phyloP scores from a whole-genome alignment of 2,797 vertebrate species.

The Sebastes oblongus region DNA sequence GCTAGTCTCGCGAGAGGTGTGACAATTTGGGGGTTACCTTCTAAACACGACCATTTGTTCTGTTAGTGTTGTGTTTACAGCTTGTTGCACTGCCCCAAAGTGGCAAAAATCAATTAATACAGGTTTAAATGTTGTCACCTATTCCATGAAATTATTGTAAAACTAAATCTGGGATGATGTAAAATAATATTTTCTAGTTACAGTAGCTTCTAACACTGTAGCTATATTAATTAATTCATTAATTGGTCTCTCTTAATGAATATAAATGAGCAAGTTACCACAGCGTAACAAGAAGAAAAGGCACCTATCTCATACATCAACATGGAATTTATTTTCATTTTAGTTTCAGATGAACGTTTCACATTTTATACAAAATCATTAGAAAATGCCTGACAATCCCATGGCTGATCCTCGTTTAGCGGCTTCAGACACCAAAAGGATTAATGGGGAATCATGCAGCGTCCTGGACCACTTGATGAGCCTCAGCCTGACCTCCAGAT shows the following conservation, averaged over 20 bases:
- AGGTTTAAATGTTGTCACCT: background rate
- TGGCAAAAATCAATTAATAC: background rate
- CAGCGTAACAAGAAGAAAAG: constrained; percentile 26
- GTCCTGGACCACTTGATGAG: constrained; percentile 47
- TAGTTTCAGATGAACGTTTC: constrained; percentile 80
- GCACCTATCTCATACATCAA: constrained; percentile 63
- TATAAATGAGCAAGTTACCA: background rate
- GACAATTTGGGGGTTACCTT: too few relatives aligned
- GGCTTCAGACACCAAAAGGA: constrained; percentile 50
- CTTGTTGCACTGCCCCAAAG: background rate
- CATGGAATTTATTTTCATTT: constrained; percentile 80
- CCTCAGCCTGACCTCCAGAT: constrained; percentile 41
- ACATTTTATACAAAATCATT: constrained; percentile 87
- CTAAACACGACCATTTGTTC: too few relatives aligned
- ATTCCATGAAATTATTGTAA: background rate
- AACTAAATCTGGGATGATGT: background rate
- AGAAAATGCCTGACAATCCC: constrained; percentile 74
- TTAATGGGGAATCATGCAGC: constrained; percentile 53
- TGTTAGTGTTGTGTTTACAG: background rate
- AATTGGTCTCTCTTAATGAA: background rate
- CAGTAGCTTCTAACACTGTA: background rate
- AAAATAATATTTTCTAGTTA: background rate
- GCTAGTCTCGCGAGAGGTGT: too few relatives aligned
- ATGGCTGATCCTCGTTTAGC: constrained; percentile 36
- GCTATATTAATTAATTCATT: too few relatives aligned